Conservation (phyloP, 2,797 vertebrate species). For the Emydoidea blandingii region DNA sequence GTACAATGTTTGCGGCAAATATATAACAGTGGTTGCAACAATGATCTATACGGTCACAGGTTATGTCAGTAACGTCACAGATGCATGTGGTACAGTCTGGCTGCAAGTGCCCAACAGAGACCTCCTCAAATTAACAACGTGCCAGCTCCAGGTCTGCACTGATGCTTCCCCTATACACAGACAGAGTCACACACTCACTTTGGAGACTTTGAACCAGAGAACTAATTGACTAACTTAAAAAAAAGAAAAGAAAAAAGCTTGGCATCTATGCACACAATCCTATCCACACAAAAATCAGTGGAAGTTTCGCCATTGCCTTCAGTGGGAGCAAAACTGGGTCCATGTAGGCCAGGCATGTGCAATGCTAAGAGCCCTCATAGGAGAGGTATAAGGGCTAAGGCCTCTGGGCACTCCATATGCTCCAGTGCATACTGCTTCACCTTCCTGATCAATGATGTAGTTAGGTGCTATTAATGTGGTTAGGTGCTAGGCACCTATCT, state of each 20-base stretch:
- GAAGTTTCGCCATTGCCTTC: rapidly evolving
- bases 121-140: background rate
- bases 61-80: no score
- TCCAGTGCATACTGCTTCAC: rapidly evolving
- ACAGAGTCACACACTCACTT: no score
- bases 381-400: no score
- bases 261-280: rapidly evolving
- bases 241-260: rapidly evolving
- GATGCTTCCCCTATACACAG: no score
- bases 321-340: background rate
- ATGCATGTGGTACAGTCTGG: background rate
- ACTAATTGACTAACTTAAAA: background rate
- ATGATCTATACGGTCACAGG: no score
- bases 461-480: background rate
- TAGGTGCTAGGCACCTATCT: background rate
- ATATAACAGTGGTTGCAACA: no score
- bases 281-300: background rate
- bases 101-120: background rate
- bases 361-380: background rate
- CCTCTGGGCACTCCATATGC: background rate
- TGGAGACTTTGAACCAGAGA: background rate
- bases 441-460: background rate
- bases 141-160: background rate
- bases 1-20: no score
- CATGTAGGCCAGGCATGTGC: background rate